Conservation (phyloP, 2,797 vertebrate species). For the Hydrophis major region DNA sequence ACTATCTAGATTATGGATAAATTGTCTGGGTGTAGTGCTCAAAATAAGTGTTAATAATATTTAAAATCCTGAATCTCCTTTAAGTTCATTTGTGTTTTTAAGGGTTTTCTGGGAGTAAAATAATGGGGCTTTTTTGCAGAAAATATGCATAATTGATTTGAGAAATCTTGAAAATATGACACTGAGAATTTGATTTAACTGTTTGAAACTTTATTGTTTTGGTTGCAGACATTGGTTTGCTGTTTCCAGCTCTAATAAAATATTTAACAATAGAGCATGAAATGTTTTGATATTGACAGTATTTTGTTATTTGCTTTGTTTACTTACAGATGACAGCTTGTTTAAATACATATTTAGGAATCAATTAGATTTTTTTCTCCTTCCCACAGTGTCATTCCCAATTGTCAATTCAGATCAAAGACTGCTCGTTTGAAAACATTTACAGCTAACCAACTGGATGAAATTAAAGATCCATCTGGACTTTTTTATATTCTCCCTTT, state of each 20-base stretch:
- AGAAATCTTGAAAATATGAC: not conserved
- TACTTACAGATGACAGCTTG: not conserved
- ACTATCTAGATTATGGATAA: not conserved
- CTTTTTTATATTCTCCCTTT: constrained; percentile 97
- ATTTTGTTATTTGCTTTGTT: not conserved
- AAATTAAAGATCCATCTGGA: constrained; percentile 97
- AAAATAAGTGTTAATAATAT: not conserved
- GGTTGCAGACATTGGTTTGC: not conserved
- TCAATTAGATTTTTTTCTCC: constrained; percentile 24
- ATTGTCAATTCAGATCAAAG: constrained; percentile 97
- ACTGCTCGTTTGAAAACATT: constrained; percentile 97
- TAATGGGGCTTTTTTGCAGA: not conserved
- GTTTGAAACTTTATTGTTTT: not conserved
- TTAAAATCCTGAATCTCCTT: not conserved
- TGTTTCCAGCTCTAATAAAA: not conserved
- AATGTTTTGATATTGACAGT: not conserved
- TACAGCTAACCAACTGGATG: constrained; percentile 94
- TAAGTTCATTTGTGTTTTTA: not conserved
- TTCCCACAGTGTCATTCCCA: constrained; percentile 87
- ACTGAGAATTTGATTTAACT: not conserved
- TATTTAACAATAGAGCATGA: not conserved
- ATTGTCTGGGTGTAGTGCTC: not conserved
- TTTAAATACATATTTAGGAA: constrained; percentile 23
- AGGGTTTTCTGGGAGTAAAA: not conserved
- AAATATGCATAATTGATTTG: not conserved